Percentiles rank a stretch among this genome's conserved stretches.
Conservation (phyloP, 2,113 vertebrate species). For the Rhinogobius similis region DNA sequence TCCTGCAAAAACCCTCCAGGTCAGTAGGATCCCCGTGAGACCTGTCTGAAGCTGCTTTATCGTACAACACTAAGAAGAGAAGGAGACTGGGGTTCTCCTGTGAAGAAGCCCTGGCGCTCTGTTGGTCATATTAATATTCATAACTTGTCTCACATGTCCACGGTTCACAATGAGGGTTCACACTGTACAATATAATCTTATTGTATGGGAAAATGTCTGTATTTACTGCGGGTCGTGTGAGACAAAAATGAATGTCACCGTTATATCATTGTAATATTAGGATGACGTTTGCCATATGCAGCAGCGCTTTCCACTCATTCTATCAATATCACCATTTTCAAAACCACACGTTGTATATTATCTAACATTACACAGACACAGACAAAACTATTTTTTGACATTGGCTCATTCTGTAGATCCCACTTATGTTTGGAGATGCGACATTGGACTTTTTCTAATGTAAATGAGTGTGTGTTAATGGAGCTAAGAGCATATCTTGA, state of each 20-base stretch:
- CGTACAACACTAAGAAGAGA: background rate
- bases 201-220: background rate
- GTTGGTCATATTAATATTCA: slow-evolving; percentile 22
- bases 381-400: background rate
- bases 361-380: background rate
- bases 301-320: background rate
- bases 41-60: slow-evolving; percentile 7
- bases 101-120: slow-evolving; percentile 1
- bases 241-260: background rate
- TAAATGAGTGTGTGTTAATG: background rate
- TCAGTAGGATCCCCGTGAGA: slow-evolving; percentile 9
- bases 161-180: slow-evolving; percentile 6
- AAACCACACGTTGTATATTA: background rate
- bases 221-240: background rate
- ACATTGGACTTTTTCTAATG: background rate
- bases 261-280: background rate
- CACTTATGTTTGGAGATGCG: background rate
- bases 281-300: background rate
- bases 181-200: background rate
- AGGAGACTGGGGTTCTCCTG: slow-evolving; percentile 15
- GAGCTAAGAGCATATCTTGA: background rate
- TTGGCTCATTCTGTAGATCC: accelerated
- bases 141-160: background rate
- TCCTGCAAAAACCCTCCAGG: background rate
- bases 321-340: background rate